Base-by-base conservation (phyloP, 1,140 invertebrate genomes). In the Pomacea maculata region DNA sequence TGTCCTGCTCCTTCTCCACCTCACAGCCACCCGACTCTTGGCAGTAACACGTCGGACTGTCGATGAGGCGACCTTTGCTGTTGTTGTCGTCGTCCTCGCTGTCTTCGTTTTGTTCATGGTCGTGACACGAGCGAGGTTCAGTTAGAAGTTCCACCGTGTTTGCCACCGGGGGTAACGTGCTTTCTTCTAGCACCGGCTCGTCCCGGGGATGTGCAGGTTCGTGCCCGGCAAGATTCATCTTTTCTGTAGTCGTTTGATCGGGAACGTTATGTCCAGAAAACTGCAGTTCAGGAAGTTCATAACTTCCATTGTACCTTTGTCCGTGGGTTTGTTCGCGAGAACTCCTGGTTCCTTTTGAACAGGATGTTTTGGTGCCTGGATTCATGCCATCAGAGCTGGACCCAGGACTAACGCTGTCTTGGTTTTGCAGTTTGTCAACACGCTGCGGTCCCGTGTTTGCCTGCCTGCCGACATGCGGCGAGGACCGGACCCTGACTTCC, bases 71-170 rank as follows among this genome's bases (percentile, higher is more conserved):
- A n/a, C 11, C 21, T 70, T 12, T n/a, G 67, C 67, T 11, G 11
- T 21, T 11, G 12, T 70, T 21, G 57, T 15, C 8, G 75, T 57
- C 77, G n/a, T 61, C 15, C 11, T 61, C 57, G 8, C 15, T 14
- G 57, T 61, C 34, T n/a, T 71, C 14, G 25, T 71, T 3, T 64
- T 68, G 52, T 12, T 70, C 29, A 21, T 34, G 12, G 29, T 70
- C 52, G 54, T 70, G 77, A 64, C 52, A 34, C 45, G 67, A 65
- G 67, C 70, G 77, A 25, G 77, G 77, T 34, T 78, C 77, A 7
- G 77, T 67, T 19, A 78, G 19, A 17, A 78, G 77, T 55, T 78
- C 77, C 77, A 78, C 77, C 11, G 77, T 78, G 52, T 67, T 78
- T 54, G 77, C 77, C 45, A 78, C 77, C n/a, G 76, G 77, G 4